A percentile compares a stretch with the other conserved stretches of the same genome.
phyloP scores from a whole-genome alignment of 2,888 invertebrate species.

The Coelinius sp. region DNA sequence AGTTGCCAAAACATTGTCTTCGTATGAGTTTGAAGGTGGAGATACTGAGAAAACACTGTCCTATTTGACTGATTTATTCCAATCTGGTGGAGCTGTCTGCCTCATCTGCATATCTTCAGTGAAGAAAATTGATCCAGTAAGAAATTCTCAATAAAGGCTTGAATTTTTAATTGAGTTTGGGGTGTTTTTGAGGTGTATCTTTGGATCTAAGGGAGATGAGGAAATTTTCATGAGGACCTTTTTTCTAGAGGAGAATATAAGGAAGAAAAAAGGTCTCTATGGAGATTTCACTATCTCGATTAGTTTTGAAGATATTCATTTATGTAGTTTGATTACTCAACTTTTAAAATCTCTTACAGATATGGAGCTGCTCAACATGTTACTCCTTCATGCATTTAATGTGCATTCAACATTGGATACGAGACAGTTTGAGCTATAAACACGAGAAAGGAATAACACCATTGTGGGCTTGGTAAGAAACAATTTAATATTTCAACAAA shows the following conservation, averaged over 20 bases:
- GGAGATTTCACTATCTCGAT: no score
- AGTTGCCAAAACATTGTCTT: conserved; percentile 60
- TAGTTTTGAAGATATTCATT: no score
- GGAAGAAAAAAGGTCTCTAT: no score
- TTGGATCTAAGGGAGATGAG: no score
- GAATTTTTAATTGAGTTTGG: background rate
- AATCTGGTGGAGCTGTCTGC: conserved; percentile 86
- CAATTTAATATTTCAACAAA: no score
- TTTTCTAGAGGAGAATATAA: no score
- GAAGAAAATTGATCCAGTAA: conserved; percentile 81
- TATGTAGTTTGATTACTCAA: no score
- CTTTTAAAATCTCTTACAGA: conserved; percentile 69
- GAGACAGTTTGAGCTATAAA: conserved; percentile 85
- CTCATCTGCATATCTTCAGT: conserved; percentile 92
- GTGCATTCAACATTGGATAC: conserved; percentile 94
- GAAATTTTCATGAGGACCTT: no score
- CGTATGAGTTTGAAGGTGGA: conserved; percentile 63
- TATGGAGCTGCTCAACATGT: conserved; percentile 91
- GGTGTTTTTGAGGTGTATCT: conserved; percentile 7
- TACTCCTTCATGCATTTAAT: conserved; percentile 88
- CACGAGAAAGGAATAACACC: conserved; percentile 70
- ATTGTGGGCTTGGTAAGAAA: conserved; percentile 71
- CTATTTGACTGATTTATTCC: conserved; percentile 84
- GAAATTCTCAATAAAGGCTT: conserved; percentile 43
- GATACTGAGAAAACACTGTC: conserved; percentile 77